Base-by-base conservation (phyloP, 2,113 vertebrate species). In the Brachyhypopomus occidentalis region DNA sequence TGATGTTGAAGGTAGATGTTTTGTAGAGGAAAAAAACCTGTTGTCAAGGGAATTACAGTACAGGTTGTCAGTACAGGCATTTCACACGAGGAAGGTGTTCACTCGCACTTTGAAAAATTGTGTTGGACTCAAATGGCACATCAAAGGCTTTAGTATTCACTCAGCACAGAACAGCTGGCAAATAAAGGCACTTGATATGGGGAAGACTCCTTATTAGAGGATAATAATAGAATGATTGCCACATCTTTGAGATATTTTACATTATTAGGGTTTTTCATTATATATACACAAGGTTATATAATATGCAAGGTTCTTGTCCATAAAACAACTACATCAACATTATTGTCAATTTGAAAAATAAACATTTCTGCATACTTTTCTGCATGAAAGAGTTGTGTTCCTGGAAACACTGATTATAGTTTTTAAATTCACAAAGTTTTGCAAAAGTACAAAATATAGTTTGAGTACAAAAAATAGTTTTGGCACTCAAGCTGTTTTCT, bases 121-220 rank as follows among this genome's bases (percentile, higher is more conserved):
- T 63, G 55, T 81, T 72, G 0, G 6, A 81, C 20, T 75, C 36
- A 17, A 84, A 73, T 56, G 45, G 58, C 76, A 30, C 79, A 84
- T 84, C 84, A 85, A 85, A 85, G 75, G 64, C 16, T 78, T 81
- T 83, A 84, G 38, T 12, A 58, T 4, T 23, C 25, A 27, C 64
- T 71, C 36, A 55, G 74, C 48, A 25, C 55, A 78, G 73, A 45
- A 55, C 62, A 58, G 78, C 63, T 79, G 78, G 63, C 75, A 78
- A 81, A 78, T 76, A 22, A 38, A 69, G 63, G 52, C n/a, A 22
- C 73, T 80, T 76, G 63, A 85, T 79, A 64, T 71, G 30, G 63
- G 82, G 67, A 84, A 38, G 63, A 27, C 63, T 59, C 38, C 25
- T 52, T 60, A 4, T 58, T 45, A 59, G 36, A 70, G 36, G 45